A percentile compares a stretch with the other conserved stretches of the same genome.
phyloP scores from a whole-genome alignment of 1,140 invertebrate species.

The Geopemphigus sp. region DNA sequence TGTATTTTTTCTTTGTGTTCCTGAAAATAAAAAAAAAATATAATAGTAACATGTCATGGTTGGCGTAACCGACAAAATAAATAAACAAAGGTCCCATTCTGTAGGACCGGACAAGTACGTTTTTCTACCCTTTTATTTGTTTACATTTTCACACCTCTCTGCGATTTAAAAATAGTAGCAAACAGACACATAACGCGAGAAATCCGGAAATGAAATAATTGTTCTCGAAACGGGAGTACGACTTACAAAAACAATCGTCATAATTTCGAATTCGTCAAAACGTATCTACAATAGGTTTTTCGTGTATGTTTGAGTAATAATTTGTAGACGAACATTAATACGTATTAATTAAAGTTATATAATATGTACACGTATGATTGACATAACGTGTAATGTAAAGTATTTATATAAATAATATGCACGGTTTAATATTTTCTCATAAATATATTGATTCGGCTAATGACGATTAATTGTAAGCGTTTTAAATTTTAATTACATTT shows the following conservation, averaged over 20 bases:
- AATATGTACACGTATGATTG: too few relatives aligned
- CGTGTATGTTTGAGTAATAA: too few relatives aligned
- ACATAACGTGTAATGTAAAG: too few relatives aligned
- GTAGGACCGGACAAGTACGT: background rate
- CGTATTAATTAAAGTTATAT: too few relatives aligned
- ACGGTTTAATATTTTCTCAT: too few relatives aligned
- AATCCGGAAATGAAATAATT: background rate
- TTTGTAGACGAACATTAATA: too few relatives aligned
- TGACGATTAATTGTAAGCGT: too few relatives aligned
- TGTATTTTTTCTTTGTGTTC: background rate
- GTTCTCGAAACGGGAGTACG: background rate
- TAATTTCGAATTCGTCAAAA: background rate
- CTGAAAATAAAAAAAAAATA: background rate
- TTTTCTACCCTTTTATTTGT: background rate
- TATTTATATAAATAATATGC: too few relatives aligned
- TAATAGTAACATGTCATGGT: slow-evolving; percentile 4
- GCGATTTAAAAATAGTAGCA: background rate
- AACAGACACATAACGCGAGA: background rate
- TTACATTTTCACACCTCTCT: background rate
- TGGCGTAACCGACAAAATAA: background rate
- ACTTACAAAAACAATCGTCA: background rate
- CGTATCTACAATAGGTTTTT: too few relatives aligned
- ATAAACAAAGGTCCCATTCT: too few relatives aligned
- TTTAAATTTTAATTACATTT: too few relatives aligned
- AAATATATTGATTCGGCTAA: background rate